These are phyloP conservation scores for Kryptolebias marmoratus DNA, from an alignment of 2,113 vertebrate species.

Conservation along the genomic window DNA sequence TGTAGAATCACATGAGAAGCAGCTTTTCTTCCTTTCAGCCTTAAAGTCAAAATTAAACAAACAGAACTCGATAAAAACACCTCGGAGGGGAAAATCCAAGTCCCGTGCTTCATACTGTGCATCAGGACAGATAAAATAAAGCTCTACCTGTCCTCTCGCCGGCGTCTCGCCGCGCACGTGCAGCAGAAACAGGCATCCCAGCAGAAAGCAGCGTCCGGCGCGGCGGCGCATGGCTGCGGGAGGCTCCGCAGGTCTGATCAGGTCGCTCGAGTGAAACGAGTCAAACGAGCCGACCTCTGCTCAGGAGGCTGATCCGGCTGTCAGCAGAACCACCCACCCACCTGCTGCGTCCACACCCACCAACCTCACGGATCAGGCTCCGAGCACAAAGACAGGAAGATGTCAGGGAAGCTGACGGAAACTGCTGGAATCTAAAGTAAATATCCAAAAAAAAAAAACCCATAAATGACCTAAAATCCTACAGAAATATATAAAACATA, in stretches of 20 bases:
- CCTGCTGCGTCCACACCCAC: slow-evolving; percentile 49
- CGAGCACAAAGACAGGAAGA: no score
- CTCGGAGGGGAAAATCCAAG: not conserved
- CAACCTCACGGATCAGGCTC: not conserved
- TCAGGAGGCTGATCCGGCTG: slow-evolving; percentile 52
- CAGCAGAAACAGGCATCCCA: slow-evolving; percentile 69
- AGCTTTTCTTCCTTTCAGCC: not conserved
- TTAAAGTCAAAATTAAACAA: no score
- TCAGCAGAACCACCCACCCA: slow-evolving; percentile 68
- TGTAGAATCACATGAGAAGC: not conserved
- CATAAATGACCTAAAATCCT: no score
- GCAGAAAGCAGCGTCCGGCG: slow-evolving; percentile 69
- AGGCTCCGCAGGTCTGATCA: slow-evolving; percentile 46
- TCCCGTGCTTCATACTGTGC: not conserved
- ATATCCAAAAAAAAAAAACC: no score
- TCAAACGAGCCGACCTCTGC: slow-evolving; percentile 39
- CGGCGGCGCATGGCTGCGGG: slow-evolving; percentile 67
- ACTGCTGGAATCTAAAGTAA: no score
- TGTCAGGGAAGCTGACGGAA: no score
- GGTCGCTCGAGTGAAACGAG: slow-evolving; percentile 40
- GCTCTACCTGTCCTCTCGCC: slow-evolving; percentile 56
- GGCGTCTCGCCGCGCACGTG: slow-evolving; percentile 50
- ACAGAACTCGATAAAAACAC: not conserved
- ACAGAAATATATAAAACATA: no score
- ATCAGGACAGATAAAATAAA: no score